These are phyloP conservation scores for Papilio glaucus DNA, from an alignment of 1,140 invertebrate species.

Conservation along the genomic window DNA sequence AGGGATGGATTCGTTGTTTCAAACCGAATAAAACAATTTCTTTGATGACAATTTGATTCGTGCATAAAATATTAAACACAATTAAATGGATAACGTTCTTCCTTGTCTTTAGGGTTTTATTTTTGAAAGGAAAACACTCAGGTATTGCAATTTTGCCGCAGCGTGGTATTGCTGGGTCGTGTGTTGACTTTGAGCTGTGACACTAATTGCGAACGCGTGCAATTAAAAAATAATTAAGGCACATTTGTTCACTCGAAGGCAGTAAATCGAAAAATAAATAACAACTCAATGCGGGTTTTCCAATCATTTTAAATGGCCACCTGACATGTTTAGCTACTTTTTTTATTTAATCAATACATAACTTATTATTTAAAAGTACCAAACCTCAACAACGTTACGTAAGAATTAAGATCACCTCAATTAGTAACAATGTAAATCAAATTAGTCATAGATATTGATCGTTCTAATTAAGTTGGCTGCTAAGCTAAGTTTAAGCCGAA, in stretches of 20 bases:
- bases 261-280: conserved; percentile 16
- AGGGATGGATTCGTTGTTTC: too few species aligned
- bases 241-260: neutral
- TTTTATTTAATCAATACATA: neutral
- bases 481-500: neutral
- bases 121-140: neutral
- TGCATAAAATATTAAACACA: neutral
- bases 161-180: neutral
- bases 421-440: neutral
- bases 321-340: neutral
- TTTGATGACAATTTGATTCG: neutral
- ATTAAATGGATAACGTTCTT: neutral
- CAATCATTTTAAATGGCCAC: neutral
- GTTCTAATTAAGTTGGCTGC: neutral
- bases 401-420: neutral
- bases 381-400: neutral
- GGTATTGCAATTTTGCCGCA: conserved; percentile 12
- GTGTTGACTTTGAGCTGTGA: neutral
- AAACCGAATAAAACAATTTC: too few species aligned
- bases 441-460: neutral
- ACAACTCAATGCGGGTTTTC: conserved; percentile 8
- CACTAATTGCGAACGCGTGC: conserved; percentile 9
- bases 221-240: conserved; percentile 26
- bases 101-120: neutral
- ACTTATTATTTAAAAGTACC: neutral